Evolutionary conservation across 2,888 invertebrate species (phyloP).

Genomic region (Stenodema calcarata): DNA sequence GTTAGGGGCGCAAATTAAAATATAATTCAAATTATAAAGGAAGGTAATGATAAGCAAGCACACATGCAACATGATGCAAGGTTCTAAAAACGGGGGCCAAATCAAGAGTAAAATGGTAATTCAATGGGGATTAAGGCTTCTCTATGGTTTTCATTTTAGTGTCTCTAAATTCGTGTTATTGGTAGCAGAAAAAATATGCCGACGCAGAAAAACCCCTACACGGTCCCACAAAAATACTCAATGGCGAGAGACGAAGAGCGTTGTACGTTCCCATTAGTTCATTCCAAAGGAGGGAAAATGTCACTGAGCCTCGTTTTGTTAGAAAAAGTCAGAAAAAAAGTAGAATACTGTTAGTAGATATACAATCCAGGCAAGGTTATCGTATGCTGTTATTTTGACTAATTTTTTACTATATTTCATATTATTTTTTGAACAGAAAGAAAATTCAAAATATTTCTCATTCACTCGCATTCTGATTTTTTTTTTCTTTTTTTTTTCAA

Average conservation of each 20-base stretch:
- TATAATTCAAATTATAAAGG: background rate
- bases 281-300: slow-evolving; percentile 29
- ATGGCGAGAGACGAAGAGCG: slow-evolving; percentile 37
- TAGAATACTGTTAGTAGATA: background rate
- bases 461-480: slow-evolving; percentile 35
- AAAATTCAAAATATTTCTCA: background rate
- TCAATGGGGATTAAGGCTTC: background rate
- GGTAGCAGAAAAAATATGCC: background rate
- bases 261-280: slow-evolving; percentile 33
- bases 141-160: background rate
- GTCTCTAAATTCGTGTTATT: background rate
- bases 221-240: slow-evolving; percentile 36
- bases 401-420: background rate
- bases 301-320: slow-evolving; percentile 44
- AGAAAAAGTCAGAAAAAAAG: slow-evolving; percentile 5
- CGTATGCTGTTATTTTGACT: background rate
- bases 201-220: slow-evolving; percentile 25
- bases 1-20: slow-evolving; percentile 16
- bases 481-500: slow-evolving; percentile 4
- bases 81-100: slow-evolving; percentile 5
- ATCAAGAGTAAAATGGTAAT: background rate
- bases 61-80: slow-evolving; percentile 45
- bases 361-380: slow-evolving; percentile 43
- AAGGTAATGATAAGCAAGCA: slow-evolving; percentile 35
- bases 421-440: background rate